phyloP scores from a whole-genome alignment of 2,113 vertebrate species.

The Gambusia affinis region DNA sequence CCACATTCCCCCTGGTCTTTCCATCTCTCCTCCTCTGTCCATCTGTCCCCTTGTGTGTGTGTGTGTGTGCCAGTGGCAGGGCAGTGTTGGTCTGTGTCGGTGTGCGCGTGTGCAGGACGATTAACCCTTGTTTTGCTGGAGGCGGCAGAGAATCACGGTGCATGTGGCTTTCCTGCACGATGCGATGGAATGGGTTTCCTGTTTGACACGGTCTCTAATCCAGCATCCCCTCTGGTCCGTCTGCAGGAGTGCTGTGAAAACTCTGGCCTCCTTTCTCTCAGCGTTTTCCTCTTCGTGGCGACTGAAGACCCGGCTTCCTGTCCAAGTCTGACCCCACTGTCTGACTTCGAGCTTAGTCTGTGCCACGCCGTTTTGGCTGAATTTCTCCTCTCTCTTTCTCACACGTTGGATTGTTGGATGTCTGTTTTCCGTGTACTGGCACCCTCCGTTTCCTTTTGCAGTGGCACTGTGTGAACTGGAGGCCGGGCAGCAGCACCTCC shows the following conservation, averaged over 20 bases:
- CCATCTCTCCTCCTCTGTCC: conserved; percentile 42
- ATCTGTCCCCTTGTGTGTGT: conserved; percentile 44
- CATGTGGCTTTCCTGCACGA: conserved; percentile 76
- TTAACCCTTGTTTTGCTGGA: conserved; percentile 76
- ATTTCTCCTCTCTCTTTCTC: conserved; percentile 21
- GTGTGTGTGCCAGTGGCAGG: conserved; percentile 67
- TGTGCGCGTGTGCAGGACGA: conserved; percentile 44
- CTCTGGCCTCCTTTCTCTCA: conserved; percentile 39
- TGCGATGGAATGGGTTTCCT: conserved; percentile 51
- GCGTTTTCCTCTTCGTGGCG: conserved; percentile 23
- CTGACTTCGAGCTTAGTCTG: conserved; percentile 59
- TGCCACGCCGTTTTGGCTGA: conserved; percentile 61
- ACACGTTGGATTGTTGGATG: conserved; percentile 45
- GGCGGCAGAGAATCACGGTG: conserved; percentile 69
- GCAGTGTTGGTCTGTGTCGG: conserved; percentile 62
- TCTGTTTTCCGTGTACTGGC: conserved; percentile 52
- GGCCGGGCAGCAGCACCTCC: conserved; percentile 40
- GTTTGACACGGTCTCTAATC: conserved; percentile 71
- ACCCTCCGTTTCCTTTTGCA: conserved; percentile 46
- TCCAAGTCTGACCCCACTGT: conserved; percentile 48
- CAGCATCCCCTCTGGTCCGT: conserved; percentile 66
- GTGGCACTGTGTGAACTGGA: conserved; percentile 59
- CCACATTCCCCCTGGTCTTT: conserved; percentile 26
- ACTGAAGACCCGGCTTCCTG: conserved; percentile 51
- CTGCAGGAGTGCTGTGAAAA: conserved; percentile 62